Evolutionary conservation across 2,888 invertebrate species (phyloP).

Genomic region (Pseudanteris insignis): DNA sequence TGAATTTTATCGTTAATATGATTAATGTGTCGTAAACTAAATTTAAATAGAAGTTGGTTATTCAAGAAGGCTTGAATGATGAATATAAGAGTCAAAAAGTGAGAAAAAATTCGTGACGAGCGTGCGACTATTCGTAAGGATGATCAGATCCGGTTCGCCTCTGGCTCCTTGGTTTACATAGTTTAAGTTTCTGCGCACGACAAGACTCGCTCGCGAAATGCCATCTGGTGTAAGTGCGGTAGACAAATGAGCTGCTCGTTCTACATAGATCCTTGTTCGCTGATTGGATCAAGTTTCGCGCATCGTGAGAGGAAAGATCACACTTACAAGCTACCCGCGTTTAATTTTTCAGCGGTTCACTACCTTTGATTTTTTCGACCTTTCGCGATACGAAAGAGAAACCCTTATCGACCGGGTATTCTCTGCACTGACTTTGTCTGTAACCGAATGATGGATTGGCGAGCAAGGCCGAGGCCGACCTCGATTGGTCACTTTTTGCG

Average conservation of each 20-base stretch:
- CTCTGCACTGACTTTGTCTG: constrained; percentile 32
- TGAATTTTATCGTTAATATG: too few species aligned
- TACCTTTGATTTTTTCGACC: constrained; percentile 41
- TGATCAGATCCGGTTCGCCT: constrained; percentile 60
- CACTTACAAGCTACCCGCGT: constrained; percentile 28
- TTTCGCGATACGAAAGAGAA: constrained; percentile 36
- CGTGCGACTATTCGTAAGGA: constrained; percentile 41
- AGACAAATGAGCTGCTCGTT: constrained; percentile 65
- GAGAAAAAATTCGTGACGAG: constrained; percentile 28
- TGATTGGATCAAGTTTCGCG: constrained; percentile 66
- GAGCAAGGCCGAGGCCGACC: constrained; percentile 53
- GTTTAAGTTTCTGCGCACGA: constrained; percentile 54
- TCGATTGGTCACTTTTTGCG: constrained; percentile 35
- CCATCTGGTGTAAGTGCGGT: constrained; percentile 54
- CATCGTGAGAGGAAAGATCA: constrained; percentile 60
- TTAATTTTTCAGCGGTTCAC: constrained; percentile 26
- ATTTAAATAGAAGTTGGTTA: constrained; percentile 5
- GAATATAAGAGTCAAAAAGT: constrained; percentile 28
- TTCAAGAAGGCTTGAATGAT: constrained; percentile 9
- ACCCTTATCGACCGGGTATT: constrained; percentile 41
- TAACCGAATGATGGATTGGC: constrained; percentile 53
- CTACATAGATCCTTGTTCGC: constrained; percentile 63
- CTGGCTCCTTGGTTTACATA: constrained; percentile 51
- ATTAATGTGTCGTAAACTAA: too few species aligned
- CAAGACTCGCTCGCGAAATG: constrained; percentile 46